phyloP scores from a whole-genome alignment of 2,888 invertebrate species.

The Lepeophtheirus nordmannii region DNA sequence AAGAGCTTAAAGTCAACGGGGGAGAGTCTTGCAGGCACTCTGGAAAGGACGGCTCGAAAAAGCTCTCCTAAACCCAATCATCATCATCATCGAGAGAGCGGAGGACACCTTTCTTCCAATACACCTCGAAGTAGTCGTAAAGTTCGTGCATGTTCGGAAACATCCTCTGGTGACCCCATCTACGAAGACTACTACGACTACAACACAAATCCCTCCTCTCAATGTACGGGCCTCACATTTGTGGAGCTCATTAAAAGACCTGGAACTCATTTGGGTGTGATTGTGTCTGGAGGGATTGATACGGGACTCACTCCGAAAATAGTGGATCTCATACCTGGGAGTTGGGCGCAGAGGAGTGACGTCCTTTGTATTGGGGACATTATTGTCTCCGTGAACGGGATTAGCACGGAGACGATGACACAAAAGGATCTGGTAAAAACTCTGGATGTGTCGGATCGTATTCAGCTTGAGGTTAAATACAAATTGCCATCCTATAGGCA shows the following conservation, averaged over 20 bases:
- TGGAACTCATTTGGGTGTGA: conserved; percentile 26
- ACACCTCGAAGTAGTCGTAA: too few species aligned
- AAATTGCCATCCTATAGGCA: conserved; percentile 44
- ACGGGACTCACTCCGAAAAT: conserved; percentile 50
- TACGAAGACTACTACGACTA: background rate
- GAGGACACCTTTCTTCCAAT: background rate
- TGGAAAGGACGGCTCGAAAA: background rate
- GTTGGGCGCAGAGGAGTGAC: conserved; percentile 56
- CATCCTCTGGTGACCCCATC: background rate
- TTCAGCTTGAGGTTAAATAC: conserved; percentile 67
- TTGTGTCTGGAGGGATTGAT: conserved; percentile 43
- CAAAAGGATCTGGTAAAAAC: conserved; percentile 33
- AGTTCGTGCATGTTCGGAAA: too few species aligned
- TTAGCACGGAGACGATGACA: conserved; percentile 1
- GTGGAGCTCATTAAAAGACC: conserved; percentile 24
- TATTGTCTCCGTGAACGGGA: conserved; percentile 64
- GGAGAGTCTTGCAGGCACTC: background rate
- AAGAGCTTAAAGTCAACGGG: conserved; percentile 1
- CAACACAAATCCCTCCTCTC: background rate
- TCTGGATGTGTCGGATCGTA: conserved; percentile 52
- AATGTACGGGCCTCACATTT: conserved; percentile 14
- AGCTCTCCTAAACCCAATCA: background rate
- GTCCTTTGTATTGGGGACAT: conserved; percentile 60
- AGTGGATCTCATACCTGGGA: conserved; percentile 51
- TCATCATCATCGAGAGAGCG: too few species aligned